These are phyloP conservation scores for Eumaeus atala DNA, from an alignment of 1,140 invertebrate species.

Conservation along the genomic window DNA sequence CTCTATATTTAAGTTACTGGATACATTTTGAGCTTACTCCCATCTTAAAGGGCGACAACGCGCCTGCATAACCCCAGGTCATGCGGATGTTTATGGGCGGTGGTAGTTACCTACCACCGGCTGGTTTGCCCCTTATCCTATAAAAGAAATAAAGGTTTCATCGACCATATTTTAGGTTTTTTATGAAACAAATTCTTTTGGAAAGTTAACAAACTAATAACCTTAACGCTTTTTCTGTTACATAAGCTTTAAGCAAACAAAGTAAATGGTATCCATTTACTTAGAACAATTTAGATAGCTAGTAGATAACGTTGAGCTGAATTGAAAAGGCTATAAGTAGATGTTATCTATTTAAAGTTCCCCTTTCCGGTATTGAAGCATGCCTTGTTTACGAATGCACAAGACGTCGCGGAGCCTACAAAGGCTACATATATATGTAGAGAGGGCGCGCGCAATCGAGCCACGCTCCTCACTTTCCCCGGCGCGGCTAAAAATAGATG, in stretches of 20 bases:
- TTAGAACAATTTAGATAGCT: not conserved
- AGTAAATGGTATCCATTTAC: not conserved
- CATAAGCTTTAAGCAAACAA: not conserved
- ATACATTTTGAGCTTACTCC: too few species aligned
- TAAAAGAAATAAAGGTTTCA: too few species aligned
- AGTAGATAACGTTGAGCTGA: not conserved
- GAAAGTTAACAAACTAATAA: too few species aligned
- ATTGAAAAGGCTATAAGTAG: slow-evolving; percentile 10
- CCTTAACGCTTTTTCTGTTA: too few species aligned
- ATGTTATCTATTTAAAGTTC: slow-evolving; percentile 7
- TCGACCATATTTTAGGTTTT: too few species aligned
- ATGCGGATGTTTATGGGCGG: too few species aligned
- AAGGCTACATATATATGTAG: not conserved
- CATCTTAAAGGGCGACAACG: too few species aligned
- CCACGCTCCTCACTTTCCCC: slow-evolving; percentile 7
- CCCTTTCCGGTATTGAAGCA: slow-evolving; percentile 5
- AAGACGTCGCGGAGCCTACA: slow-evolving; percentile 5
- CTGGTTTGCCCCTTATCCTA: too few species aligned
- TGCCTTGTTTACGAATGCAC: slow-evolving; percentile 8
- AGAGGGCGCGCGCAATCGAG: slow-evolving; percentile 9
- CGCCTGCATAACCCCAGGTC: too few species aligned
- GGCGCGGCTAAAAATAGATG: slow-evolving; percentile 7
- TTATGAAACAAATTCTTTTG: too few species aligned
- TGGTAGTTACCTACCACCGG: too few species aligned
- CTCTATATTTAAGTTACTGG: too few species aligned